A percentile compares a stretch with the other conserved stretches of the same genome.
phyloP scores from a whole-genome alignment of 2,113 vertebrate genomes.

The Gyps fulvus region DNA sequence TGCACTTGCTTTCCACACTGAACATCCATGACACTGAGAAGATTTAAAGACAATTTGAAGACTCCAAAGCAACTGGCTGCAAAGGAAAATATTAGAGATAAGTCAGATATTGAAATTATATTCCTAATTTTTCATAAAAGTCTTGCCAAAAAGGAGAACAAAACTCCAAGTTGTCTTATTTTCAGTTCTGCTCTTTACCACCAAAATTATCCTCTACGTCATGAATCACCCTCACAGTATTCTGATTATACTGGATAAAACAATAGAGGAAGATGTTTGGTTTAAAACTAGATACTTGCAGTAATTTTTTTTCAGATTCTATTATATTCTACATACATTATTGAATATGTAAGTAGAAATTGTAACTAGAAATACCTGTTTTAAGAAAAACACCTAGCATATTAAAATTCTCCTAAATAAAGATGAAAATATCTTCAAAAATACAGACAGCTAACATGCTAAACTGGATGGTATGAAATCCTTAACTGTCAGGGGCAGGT shows the following conservation, averaged over 20 bases:
- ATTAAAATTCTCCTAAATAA: background rate
- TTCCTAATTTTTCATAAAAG: background rate
- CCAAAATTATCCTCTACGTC: background rate
- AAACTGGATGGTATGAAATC: background rate
- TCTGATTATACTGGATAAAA: background rate
- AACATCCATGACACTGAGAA: background rate
- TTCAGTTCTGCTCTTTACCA: background rate
- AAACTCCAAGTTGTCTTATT: background rate
- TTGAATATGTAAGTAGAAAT: background rate
- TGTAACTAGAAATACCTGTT: background rate
- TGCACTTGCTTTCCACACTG: background rate
- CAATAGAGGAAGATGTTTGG: background rate
- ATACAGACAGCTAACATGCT: background rate
- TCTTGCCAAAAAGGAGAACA: background rate
- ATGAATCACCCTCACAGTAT: background rate
- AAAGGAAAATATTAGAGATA: background rate
- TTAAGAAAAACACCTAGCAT: background rate
- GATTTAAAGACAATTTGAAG: background rate
- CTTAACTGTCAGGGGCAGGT: background rate
- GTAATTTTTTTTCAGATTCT: background rate
- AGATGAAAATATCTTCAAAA: background rate
- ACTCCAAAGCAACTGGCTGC: background rate
- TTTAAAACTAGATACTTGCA: background rate
- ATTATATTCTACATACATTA: background rate
- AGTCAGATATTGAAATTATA: background rate